Conservation (phyloP, 2,888 invertebrate species). For the Troilus luridus region DNA sequence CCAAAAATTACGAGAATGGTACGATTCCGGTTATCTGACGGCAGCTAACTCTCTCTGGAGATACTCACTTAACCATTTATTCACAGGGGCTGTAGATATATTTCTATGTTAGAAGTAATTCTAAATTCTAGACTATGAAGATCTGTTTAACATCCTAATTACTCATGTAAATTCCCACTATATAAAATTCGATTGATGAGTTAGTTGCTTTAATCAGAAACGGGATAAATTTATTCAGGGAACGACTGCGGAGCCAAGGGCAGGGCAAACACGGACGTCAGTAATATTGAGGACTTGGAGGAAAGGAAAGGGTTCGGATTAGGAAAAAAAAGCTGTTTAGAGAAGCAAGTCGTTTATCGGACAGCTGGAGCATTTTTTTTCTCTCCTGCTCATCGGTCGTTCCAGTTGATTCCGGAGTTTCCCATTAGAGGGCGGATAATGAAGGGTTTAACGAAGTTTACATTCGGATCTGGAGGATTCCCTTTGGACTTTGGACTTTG, state of each 20-base stretch:
- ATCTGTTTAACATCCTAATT: background rate
- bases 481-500: background rate
- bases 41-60: no score
- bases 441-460: constrained; percentile 58
- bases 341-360: background rate
- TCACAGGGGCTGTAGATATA: no score
- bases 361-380: constrained; percentile 28
- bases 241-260: background rate
- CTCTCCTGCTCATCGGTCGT: constrained; percentile 17
- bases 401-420: constrained; percentile 56
- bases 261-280: constrained; percentile 32
- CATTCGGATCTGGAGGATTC: constrained; percentile 41
- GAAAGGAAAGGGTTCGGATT: constrained; percentile 1
- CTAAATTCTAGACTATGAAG: background rate
- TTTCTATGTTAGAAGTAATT: background rate
- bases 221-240: constrained; percentile 9
- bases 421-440: constrained; percentile 57
- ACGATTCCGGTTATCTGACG: no score
- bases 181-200: constrained; percentile 25
- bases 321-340: constrained; percentile 13
- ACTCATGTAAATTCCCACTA: background rate
- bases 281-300: constrained; percentile 14
- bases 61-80: no score
- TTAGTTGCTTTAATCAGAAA: constrained; percentile 10
- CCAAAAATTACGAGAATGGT: no score